Base-by-base conservation (phyloP, 2,113 vertebrate species). In the Pluvialis apricaria region DNA sequence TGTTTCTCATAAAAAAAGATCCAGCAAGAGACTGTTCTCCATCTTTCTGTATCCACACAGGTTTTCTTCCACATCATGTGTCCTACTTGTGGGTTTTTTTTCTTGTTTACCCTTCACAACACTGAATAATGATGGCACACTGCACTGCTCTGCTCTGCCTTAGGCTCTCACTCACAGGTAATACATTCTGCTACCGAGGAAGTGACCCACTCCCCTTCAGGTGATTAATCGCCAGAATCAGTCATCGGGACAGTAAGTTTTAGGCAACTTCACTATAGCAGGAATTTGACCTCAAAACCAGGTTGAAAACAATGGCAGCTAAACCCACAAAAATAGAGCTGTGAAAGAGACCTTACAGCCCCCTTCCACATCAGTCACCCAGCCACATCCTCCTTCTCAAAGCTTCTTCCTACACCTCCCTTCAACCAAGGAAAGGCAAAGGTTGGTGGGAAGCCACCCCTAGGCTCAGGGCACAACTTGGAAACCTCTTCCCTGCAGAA, bases 401-500 rank as follows among this genome's bases (percentile, higher is more conserved):
- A 12, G 4, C 10, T 31, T 26, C 20, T 83, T 75, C 65, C 38
- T 15, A 8, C 22, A 25, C 1, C 3, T 34, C 9, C 4, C 11
- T 34, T 17, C 28, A 29, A 3, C 3, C 28, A 38, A 12, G 8
- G 4, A 70, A 45, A 32, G 9, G 21, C 14, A 58, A 28, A 40
- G 2, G 3, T 6, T 0, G 2, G 9, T 22, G 16, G 18, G 24
- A 54, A 85, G 15, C 4, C 19, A 76, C 5, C 5, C 36, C 17
- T 6, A n/a, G 3, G 4, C 32, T 71, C 17, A n/a, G 88, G 15
- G 13, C 31, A 54, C 45, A 52, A 11, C 11, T 5, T 3, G 12
- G 24, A 87, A 82, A 15, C 1, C 14, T 86, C 20, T 7, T 66
- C 70, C 51, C n/a, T 11, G 0, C 2, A 69, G 20, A 6, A 21